phyloP scores from a whole-genome alignment of 2,113 vertebrate genomes.

The Glaucidium brasilianum region DNA sequence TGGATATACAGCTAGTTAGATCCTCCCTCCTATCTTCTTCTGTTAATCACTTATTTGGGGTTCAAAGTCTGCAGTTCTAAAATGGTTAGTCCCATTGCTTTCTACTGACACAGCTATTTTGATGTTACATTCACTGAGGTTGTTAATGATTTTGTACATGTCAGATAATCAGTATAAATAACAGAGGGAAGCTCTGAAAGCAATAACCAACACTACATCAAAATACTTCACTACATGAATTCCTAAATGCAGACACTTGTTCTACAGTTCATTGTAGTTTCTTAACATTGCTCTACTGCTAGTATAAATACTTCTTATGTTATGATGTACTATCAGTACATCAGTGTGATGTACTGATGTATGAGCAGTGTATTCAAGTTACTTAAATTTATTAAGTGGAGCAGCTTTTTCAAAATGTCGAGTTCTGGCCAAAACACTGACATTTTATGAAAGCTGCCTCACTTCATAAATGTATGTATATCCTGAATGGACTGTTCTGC shows the following conservation, averaged over 20 bases:
- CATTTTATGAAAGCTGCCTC: conserved; percentile 5
- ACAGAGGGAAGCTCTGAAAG: neutral
- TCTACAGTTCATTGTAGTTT: neutral
- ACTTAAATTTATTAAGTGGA: conserved; percentile 21
- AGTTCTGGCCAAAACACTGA: neutral
- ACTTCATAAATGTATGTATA: neutral
- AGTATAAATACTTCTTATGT: neutral
- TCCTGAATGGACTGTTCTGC: neutral
- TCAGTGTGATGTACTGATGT: too few species aligned
- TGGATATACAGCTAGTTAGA: neutral
- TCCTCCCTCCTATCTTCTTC: neutral
- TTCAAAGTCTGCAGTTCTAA: neutral
- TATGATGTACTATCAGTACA: too few species aligned
- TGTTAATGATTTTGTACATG: neutral
- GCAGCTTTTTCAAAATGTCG: neutral
- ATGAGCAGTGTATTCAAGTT: neutral
- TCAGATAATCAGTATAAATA: conserved; percentile 26
- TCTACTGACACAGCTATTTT: conserved; percentile 1
- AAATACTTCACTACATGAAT: conserved; percentile 4
- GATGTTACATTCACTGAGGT: neutral
- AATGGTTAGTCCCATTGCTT: neutral
- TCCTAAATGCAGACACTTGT: neutral
- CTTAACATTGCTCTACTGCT: neutral
- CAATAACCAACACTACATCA: neutral
- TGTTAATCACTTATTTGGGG: neutral